phyloP scores from a whole-genome alignment of 2,113 vertebrate species.

The Tachysurus vachellii region DNA sequence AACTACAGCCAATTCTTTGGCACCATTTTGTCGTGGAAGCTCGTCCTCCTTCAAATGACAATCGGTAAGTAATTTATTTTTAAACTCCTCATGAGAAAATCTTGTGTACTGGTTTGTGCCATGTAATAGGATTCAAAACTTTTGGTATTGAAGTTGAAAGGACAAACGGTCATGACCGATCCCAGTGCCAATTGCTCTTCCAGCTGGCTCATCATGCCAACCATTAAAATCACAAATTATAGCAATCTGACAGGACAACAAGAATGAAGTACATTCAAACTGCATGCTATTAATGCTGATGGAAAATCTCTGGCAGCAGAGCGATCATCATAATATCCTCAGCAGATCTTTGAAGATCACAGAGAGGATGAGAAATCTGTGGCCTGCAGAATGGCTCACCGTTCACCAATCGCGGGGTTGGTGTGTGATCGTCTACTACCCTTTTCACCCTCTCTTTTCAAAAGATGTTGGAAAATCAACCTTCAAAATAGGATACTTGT shows the following conservation, averaged over 20 bases:
- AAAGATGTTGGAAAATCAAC: not conserved
- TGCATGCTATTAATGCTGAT: constrained; percentile 12
- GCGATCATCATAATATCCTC: constrained; percentile 20
- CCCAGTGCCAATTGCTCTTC: constrained; percentile 37
- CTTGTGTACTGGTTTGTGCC: constrained; percentile 12
- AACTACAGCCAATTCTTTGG: not conserved
- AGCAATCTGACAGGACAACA: not conserved
- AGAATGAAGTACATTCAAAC: constrained; percentile 37
- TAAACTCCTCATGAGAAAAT: no score
- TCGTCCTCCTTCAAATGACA: not conserved
- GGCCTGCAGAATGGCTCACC: not conserved
- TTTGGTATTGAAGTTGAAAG: constrained; percentile 11
- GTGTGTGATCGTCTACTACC: not conserved
- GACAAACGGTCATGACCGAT: constrained; percentile 18
- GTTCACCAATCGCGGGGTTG: not conserved
- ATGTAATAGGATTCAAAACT: not conserved
- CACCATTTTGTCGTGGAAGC: not conserved
- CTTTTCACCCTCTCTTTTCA: not conserved
- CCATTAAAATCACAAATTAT: constrained; percentile 42
- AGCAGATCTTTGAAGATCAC: not conserved
- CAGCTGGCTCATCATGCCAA: constrained; percentile 22
- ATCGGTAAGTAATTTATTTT: not conserved
- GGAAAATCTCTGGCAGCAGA: constrained; percentile 21
- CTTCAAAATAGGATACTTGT: not conserved
- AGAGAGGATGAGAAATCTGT: not conserved